phyloP scores from a whole-genome alignment of 2,797 vertebrate species.

The Macropodus opercularis region DNA sequence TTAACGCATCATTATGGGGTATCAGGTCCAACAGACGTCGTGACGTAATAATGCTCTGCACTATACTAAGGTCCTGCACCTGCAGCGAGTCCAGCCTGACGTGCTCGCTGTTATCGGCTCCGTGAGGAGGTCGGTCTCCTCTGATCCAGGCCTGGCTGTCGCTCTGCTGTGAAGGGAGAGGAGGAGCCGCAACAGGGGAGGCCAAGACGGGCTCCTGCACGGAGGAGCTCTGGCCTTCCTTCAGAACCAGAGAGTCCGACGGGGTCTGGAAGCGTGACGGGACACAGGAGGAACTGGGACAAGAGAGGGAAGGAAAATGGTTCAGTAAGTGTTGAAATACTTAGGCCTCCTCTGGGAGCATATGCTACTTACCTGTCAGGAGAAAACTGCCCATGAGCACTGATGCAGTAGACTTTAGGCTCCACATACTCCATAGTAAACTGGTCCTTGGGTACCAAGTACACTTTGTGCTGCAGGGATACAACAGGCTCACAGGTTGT shows the following conservation, averaged over 20 bases:
- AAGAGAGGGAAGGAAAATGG: fast-evolving
- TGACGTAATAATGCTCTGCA: too few relatives aligned
- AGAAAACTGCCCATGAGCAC: constrained; percentile 85
- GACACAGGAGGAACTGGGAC: constrained; percentile 86
- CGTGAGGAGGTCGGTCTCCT: constrained; percentile 72
- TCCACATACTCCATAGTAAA: constrained; percentile 88
- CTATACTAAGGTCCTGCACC: too few relatives aligned
- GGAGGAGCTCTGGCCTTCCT: constrained; percentile 85
- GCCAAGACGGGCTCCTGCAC: constrained; percentile 73
- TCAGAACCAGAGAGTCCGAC: constrained; percentile 86
- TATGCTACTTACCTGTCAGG: constrained; percentile 83
- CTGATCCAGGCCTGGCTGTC: constrained; percentile 53
- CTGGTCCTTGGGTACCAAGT: constrained; percentile 82
- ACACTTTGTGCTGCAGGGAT: constrained; percentile 84
- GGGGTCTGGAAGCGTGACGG: constrained; percentile 92
- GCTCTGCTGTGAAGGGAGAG: constrained; percentile 45
- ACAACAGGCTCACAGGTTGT: constrained; percentile 8
- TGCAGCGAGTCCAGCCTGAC: constrained; percentile 81
- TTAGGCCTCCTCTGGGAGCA: not conserved
- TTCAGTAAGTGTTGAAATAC: fast-evolving
- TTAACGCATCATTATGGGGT: too few relatives aligned
- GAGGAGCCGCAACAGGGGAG: constrained; percentile 68
- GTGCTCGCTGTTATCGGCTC: constrained; percentile 76
- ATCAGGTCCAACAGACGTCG: too few relatives aligned
- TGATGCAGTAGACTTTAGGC: constrained; percentile 88